Evolutionary conservation across 2,888 invertebrate species (phyloP), one percentile per base, ranked within the genome.

Genomic region (Tachystola acroxantha): DNA sequence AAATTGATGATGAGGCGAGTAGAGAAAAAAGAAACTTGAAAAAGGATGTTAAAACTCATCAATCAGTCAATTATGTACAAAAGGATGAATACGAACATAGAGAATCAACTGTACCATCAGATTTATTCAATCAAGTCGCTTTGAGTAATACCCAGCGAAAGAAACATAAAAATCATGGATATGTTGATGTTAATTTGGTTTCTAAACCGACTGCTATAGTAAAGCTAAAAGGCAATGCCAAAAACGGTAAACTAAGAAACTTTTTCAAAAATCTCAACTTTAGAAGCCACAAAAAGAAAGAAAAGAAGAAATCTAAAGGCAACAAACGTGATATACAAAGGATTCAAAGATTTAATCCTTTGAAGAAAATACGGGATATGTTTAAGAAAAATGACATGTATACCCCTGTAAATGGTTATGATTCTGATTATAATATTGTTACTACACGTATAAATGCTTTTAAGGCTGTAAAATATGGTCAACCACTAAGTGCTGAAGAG

Each of bases 281-380:
- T 2, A 49, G 3, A 52, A 48, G n/a, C 5, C 19, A 45, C 57
- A 42, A 27, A 49, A 41, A 24, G 34, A 40, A 34, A 32, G 16
- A 32, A 48, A 32, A 51, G 47, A 31, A 40, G 13, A 33, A 48
- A 32, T 50, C 48, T 28, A 39, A 52, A 43, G 50, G 50, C 51
- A 42, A 50, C 50, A 46, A 46, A 41, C 39, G 48, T 5, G 35
- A 34, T 36, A 41, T 19, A 37, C 42, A 41, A 3, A 54, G 69
- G 43, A 38, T 38, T 7, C 46, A 50, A n/a, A 62, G 73, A 9
- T 74, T 66, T 10, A 66, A 65, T 43, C 63, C 72, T 3, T 49
- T 79, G 2, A 57, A 69, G 20, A 64, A 55, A 6, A 27, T 79
- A 1, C 68, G 64, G 42, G 42, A 65, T 19, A 54, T 74, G 0